Evolutionary conservation across 1,140 invertebrate genomes (phyloP).

Genomic region (honey bee (Apis mellifera)): Amel_HAv3.1 CM009939.2:9460501-9461000

Average conservation of each 20-base stretch:
- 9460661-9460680: conserved; percentile 87
- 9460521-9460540: conserved; percentile 88
- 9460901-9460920: too few relatives aligned
- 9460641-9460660: conserved; percentile 82
- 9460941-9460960: not conserved
- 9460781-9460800: too few relatives aligned
- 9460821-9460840: too few relatives aligned
- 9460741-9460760: not conserved
- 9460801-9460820: too few relatives aligned
- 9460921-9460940: not conserved
- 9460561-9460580: conserved; percentile 82
- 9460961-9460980: conserved; percentile 84
- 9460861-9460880: too few relatives aligned
- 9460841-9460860: too few relatives aligned
- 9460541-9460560: conserved; percentile 80
- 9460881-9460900: too few relatives aligned
- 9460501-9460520: conserved; percentile 91
- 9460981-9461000: conserved; percentile 91
- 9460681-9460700: conserved; percentile 89
- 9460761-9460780: not conserved
- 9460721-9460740: conserved; percentile 6
- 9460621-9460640: conserved; percentile 81
- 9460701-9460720: conserved; percentile 22
- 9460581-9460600: conserved; percentile 81
- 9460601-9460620: conserved; percentile 81